phyloP scores from a whole-genome alignment of 2,113 vertebrate genomes.

The Propithecus coquereli region DNA sequence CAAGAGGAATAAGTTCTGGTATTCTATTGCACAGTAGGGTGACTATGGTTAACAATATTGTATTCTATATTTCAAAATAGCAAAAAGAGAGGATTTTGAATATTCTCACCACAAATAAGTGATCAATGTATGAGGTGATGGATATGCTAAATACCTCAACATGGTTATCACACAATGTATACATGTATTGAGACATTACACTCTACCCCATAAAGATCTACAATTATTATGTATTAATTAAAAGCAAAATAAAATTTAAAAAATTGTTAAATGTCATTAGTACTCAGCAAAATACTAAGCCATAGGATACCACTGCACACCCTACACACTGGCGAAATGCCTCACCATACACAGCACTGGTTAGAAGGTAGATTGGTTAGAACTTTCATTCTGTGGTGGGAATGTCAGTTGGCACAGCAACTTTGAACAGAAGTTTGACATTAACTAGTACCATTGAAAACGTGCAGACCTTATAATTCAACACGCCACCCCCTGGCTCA shows the following conservation, averaged over 20 bases:
- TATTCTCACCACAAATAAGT: neutral
- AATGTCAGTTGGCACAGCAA: neutral
- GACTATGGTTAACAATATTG: neutral
- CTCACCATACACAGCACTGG: neutral
- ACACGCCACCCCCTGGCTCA: neutral
- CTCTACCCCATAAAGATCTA: neutral
- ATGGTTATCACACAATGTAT: neutral
- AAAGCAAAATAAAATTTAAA: neutral
- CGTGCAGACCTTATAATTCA: neutral
- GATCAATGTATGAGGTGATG: neutral
- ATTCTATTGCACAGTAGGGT: neutral
- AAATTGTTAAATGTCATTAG: neutral
- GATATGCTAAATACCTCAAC: neutral
- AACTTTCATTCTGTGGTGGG: neutral
- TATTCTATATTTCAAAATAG: neutral
- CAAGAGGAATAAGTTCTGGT: neutral
- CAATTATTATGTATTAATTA: neutral
- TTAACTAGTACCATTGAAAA: neutral
- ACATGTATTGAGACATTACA: neutral
- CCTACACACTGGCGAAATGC: neutral
- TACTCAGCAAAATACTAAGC: neutral
- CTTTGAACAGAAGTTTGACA: neutral
- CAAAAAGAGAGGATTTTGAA: neutral
- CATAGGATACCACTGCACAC: neutral
- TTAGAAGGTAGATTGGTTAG: neutral